These are phyloP conservation scores for Eulacestoma nigropectus DNA, from an alignment of 2,113 vertebrate species.

Conservation along the genomic window DNA sequence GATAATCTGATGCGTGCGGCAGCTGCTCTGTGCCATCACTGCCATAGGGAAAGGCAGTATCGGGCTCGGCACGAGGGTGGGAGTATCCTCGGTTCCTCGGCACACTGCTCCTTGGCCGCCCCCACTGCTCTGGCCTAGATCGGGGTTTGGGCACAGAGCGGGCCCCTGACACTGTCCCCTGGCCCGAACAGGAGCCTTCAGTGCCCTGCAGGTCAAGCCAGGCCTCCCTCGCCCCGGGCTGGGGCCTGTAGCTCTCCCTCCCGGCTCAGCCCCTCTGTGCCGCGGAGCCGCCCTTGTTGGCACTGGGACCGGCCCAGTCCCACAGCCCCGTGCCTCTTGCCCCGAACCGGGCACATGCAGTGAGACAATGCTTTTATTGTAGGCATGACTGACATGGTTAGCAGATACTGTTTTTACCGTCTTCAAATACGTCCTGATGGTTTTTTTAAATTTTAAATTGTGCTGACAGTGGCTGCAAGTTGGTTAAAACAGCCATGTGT, in stretches of 20 bases:
- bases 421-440: neutral
- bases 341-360: neutral
- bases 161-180: fast-evolving
- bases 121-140: fast-evolving
- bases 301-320: neutral
- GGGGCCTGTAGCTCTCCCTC: neutral
- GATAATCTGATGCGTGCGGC: fast-evolving
- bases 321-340: neutral
- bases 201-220: fast-evolving
- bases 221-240: fast-evolving
- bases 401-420: neutral
- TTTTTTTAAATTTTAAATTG: neutral
- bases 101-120: neutral
- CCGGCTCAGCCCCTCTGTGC: fast-evolving
- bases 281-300: fast-evolving
- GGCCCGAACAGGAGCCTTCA: neutral
- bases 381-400: neutral
- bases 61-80: fast-evolving
- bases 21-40: neutral
- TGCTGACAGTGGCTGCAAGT: neutral
- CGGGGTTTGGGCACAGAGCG: neutral
- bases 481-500: neutral
- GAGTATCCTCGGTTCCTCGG: neutral
- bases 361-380: neutral
- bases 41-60: fast-evolving